phyloP scores from a whole-genome alignment of 2,113 vertebrate genomes.

The Gallinago undulata region DNA sequence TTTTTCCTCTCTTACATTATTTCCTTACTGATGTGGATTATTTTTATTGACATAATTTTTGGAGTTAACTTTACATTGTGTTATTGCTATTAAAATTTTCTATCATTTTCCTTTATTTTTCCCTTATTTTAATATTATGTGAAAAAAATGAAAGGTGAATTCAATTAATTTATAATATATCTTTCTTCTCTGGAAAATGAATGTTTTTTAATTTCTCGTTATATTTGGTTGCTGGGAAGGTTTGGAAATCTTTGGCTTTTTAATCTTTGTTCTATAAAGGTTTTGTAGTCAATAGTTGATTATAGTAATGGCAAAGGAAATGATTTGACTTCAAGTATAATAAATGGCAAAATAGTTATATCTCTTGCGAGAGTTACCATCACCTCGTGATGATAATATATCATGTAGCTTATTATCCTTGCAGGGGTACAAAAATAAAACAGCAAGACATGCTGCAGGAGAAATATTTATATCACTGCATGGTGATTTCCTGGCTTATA shows the following conservation, averaged over 20 bases:
- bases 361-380: not conserved
- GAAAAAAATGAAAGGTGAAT: not conserved
- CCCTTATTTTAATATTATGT: not conserved
- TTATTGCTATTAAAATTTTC: not conserved
- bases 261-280: not conserved
- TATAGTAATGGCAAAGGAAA: not conserved
- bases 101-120: not conserved
- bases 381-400: not conserved
- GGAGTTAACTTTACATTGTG: not conserved
- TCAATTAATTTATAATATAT: not conserved
- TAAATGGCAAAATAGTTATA: not conserved
- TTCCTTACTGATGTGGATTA: not conserved
- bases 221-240: not conserved
- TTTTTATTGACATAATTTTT: not conserved
- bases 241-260: not conserved
- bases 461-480: not conserved
- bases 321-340: not conserved
- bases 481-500: not conserved
- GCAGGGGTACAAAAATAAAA: slow-evolving; percentile 12
- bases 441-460: not conserved
- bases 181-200: not conserved
- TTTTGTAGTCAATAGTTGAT: not conserved
- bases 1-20: not conserved
- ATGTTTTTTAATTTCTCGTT: not conserved
- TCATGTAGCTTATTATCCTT: slow-evolving; percentile 22